These are phyloP conservation scores for Scaptomyza tumidula DNA, from an alignment of 2,888 invertebrate genomes.

Conservation along the genomic window DNA sequence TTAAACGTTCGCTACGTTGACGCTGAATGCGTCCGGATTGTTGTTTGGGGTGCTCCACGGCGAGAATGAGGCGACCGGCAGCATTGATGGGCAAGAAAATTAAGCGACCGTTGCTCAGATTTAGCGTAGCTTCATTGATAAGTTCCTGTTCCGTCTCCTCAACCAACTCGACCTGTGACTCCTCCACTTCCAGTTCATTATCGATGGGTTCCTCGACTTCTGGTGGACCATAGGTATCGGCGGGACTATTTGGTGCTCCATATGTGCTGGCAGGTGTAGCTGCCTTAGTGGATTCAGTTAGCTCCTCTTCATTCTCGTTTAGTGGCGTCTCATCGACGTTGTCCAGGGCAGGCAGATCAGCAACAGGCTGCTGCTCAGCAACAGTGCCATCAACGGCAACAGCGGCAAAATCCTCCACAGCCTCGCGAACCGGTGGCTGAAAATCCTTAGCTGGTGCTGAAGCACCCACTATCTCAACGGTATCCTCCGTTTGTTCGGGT, in stretches of 20 bases:
- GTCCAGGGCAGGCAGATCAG: constrained; percentile 80
- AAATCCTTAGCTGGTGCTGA: constrained; percentile 75
- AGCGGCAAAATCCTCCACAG: constrained; percentile 73
- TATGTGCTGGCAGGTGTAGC: constrained; percentile 67
- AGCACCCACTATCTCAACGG: constrained; percentile 60
- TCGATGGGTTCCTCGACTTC: constrained; percentile 50
- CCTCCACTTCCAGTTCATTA: constrained; percentile 60
- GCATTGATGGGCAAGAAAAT: constrained; percentile 75
- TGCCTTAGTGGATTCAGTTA: constrained; percentile 30
- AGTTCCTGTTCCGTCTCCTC: constrained; percentile 59
- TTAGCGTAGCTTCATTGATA: constrained; percentile 40
- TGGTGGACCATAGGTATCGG: constrained; percentile 74
- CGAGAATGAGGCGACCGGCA: constrained; percentile 63
- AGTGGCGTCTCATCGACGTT: constrained; percentile 46
- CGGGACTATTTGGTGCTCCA: constrained; percentile 70
- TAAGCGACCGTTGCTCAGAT: constrained; percentile 70
- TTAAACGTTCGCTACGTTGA: constrained; percentile 64
- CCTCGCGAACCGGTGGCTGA: constrained; percentile 77
- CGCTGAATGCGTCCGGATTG: constrained; percentile 30
- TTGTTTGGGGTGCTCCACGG: constrained; percentile 58
- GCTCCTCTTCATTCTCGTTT: constrained; percentile 33
- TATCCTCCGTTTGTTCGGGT: constrained; percentile 60
- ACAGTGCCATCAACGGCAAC: constrained; percentile 48
- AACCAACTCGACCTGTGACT: constrained; percentile 74
- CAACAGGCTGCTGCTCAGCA: constrained; percentile 74